A percentile compares a stretch with the other conserved stretches of the same genome.
These are phyloP conservation scores for Lophotriccus pileatus DNA, from an alignment of 2,797 vertebrate species.

Conservation along the genomic window DNA sequence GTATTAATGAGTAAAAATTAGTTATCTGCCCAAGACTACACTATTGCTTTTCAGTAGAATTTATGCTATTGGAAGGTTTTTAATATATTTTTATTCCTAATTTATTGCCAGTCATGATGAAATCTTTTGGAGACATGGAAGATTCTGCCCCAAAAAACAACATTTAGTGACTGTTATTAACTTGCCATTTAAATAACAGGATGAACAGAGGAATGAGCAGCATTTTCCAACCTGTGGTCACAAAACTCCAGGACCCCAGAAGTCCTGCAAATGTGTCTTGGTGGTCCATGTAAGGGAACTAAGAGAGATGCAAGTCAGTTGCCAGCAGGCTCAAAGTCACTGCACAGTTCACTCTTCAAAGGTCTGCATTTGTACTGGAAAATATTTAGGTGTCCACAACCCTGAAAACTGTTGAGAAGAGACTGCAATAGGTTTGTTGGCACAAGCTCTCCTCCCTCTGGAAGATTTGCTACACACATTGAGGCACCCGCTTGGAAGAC, in stretches of 20 bases:
- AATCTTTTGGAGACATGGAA: background rate
- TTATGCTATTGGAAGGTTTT: background rate
- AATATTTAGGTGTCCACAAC: background rate
- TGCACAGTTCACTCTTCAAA: background rate
- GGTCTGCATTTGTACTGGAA: background rate
- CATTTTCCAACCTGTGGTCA: background rate
- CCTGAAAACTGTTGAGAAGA: background rate
- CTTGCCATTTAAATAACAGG: background rate
- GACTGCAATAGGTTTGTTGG: slow-evolving; percentile 11
- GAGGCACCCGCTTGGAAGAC: slow-evolving; percentile 16
- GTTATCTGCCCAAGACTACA: background rate
- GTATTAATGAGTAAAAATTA: background rate
- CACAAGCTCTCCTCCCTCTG: slow-evolving; percentile 51
- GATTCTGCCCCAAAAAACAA: background rate
- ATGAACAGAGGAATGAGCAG: background rate
- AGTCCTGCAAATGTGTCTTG: background rate
- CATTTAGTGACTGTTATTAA: background rate
- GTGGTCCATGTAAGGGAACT: background rate
- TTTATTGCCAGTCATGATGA: background rate
- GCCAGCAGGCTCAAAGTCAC: background rate
- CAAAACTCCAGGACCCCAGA: background rate
- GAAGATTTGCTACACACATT: slow-evolving; percentile 55
- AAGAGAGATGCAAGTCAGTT: background rate
- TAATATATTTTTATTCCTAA: background rate
- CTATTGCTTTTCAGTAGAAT: background rate